A percentile compares a stretch with the other conserved stretches of the same genome.
These are phyloP conservation scores for Spondyliosoma cantharus DNA, from an alignment of 2,797 vertebrate species.

Conservation along the genomic window DNA sequence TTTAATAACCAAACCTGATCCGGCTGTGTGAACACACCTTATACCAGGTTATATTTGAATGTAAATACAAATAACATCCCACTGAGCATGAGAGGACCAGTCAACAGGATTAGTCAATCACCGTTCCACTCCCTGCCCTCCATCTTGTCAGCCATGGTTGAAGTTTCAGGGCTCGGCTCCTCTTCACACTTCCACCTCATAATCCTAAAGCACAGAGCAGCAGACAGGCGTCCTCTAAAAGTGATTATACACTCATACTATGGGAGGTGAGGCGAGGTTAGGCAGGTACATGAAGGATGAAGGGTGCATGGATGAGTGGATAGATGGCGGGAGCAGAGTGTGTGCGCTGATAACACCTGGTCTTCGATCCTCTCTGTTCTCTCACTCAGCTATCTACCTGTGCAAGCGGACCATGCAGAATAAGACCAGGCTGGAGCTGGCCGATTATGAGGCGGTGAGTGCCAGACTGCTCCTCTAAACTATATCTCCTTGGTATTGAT, in stretches of 20 bases:
- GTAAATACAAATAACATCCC: constrained; percentile 11
- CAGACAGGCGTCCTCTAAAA: constrained; percentile 40
- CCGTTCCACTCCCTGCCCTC: constrained; percentile 45
- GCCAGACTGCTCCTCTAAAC: constrained; percentile 20
- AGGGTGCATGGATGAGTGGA: constrained; percentile 29
- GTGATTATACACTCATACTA: constrained; percentile 32
- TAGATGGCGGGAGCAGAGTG: constrained; percentile 7
- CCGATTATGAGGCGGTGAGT: constrained; percentile 99
- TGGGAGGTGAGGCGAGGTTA: constrained; percentile 17
- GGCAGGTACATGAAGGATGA: constrained; percentile 14
- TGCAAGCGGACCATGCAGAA: constrained; percentile 99
- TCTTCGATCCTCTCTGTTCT: constrained; percentile 30
- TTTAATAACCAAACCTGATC: background rate
- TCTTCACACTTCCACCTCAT: constrained; percentile 35
- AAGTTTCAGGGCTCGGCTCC: constrained; percentile 12
- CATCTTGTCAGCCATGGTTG: constrained; percentile 37
- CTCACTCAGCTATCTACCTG: constrained; percentile 94
- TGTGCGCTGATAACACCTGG: constrained; percentile 42
- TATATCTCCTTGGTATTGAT: constrained; percentile 48
- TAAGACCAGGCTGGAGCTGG: constrained; percentile 97
- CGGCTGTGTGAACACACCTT: background rate
- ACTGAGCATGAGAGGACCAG: background rate
- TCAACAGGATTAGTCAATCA: constrained; percentile 38
- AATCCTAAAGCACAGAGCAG: constrained; percentile 41
- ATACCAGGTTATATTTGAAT: background rate